Conservation (phyloP, 2,888 invertebrate genomes). For the Euzophera pinguis region DNA sequence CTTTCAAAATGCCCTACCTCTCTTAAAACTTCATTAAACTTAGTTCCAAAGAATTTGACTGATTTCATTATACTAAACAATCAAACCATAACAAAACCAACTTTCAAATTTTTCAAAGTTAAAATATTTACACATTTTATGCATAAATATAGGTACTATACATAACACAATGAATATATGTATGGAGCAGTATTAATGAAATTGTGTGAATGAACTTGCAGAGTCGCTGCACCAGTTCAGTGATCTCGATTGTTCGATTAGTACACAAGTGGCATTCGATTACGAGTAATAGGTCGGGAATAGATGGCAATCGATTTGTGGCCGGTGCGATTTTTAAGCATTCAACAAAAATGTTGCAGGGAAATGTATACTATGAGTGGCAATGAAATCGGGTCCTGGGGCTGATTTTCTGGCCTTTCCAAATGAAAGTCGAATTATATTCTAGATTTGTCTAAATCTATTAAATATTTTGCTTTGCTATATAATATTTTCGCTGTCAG, state of each 20-base stretch:
- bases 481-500: no score
- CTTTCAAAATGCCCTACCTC: no score
- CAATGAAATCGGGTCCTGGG: no score
- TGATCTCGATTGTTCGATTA: slow-evolving; percentile 6
- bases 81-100: no score
- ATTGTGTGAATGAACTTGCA: slow-evolving; percentile 5
- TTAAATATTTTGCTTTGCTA: no score
- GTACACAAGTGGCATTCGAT: slow-evolving; percentile 4
- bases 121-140: background rate
- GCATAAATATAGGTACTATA: background rate
- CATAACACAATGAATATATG: background rate
- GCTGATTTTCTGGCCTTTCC: no score
- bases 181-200: background rate
- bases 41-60: no score
- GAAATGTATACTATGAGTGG: no score
- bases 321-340: background rate
- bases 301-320: slow-evolving; percentile 1
- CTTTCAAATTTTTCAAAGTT: background rate
- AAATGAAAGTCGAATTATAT: no score
- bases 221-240: background rate
- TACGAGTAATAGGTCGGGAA: slow-evolving; percentile 6
- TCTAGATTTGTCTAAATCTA: no score
- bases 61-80: no score
- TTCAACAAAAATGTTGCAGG: background rate
- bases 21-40: no score